Base-by-base conservation (phyloP, 2,797 vertebrate genomes). In the Pseudomugil gertrudae region DNA sequence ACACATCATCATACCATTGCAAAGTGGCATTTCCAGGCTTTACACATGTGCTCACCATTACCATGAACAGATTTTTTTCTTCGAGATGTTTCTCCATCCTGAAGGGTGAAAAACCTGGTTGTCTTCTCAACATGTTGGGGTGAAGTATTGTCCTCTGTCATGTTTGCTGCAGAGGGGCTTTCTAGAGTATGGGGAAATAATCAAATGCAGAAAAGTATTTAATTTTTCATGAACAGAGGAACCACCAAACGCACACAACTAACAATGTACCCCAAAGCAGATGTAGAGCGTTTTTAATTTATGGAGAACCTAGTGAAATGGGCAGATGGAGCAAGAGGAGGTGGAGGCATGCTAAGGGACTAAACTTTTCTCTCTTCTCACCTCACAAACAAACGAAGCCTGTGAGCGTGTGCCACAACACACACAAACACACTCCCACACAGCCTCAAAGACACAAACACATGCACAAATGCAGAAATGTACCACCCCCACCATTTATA, bases 191-290 rank as follows among this genome's bases (percentile, higher is more conserved):
- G 59, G 70, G 78, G 79, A 67, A 72, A 84, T 92, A 91, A 91
- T 90, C 58, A 11, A 90, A 91, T 90, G 84, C 88, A 86, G 81
- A 76, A 89, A 87, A 91, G 84, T 91, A 86, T 91, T 93, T 81
- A 87, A 93, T 91, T 91, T 92, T 94, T 92, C 84, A 93, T 90
- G 89, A 91, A 91, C 86, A 90, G 84, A 89, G 88, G 87, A 93
- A 90, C 84, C 81, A 84, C 78, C 62, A 48, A 92, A 92, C 84
- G 81, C 88, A 88, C 84, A 91, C 89, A 91, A 91, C 86, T 89
- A 91, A 92, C 89, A 91, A 89, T 88, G 89, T 83, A 91, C 84
- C 88, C 90, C 89, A 91, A 88, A 93, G 90, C 92, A 93, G 91
- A 93, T 89, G 91, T 86, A 89, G 84, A 81, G 76, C 62, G 72